phyloP scores from a whole-genome alignment of 2,797 vertebrate species.

The Moxostoma hubbsi region DNA sequence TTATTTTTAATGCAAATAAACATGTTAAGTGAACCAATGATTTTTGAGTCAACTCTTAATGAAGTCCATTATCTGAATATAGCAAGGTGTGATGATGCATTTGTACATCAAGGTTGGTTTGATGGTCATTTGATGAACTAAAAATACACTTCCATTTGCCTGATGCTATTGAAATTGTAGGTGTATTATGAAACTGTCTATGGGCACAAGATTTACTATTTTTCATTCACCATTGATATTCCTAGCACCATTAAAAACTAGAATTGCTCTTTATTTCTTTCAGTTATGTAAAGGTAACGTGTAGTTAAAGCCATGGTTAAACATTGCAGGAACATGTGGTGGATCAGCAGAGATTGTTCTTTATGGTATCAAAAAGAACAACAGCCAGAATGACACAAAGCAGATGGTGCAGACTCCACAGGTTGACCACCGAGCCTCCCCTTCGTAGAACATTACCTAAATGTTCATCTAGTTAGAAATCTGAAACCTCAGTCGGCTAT shows the following conservation, averaged over 20 bases:
- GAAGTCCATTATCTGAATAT: background rate
- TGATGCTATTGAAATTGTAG: background rate
- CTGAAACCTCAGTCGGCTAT: conserved; percentile 49
- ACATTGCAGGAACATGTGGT: conserved; percentile 40
- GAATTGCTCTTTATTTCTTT: background rate
- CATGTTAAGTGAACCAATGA: conserved; percentile 20
- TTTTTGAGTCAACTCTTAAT: conserved; percentile 16
- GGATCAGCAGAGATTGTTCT: conserved; percentile 22
- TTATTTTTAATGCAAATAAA: conserved; percentile 10
- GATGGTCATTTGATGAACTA: background rate
- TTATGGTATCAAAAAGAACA: background rate
- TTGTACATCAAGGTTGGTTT: conserved; percentile 6
- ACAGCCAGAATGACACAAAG: conserved; percentile 28
- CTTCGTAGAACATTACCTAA: conserved; percentile 46
- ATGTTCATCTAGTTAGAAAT: conserved; percentile 38
- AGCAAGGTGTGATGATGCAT: background rate
- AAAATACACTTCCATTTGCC: background rate
- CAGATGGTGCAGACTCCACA: conserved; percentile 31
- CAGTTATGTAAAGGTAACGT: background rate
- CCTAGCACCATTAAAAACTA: background rate
- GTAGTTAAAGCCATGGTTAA: conserved; percentile 41
- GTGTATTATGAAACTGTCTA: background rate
- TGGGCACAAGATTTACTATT: background rate
- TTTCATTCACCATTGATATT: background rate
- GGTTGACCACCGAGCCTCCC: conserved; percentile 19